Conservation (phyloP, 53 echinoderm and acorn worm genomes). For the Glandiceps talaboti region DNA sequence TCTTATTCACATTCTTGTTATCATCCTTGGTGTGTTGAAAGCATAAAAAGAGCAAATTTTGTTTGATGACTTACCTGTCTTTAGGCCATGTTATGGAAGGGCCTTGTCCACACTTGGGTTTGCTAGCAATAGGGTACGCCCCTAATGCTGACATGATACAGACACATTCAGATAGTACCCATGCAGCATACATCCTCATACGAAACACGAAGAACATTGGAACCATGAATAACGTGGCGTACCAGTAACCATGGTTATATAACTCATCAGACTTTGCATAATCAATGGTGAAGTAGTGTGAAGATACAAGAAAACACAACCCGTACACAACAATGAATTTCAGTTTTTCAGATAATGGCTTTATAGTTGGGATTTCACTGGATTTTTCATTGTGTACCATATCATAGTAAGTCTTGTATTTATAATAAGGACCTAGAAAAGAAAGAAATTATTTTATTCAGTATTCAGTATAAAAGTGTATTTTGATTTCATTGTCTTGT, state of each 20-base stretch:
- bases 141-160: slow-evolving; percentile 68
- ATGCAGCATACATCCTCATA: slow-evolving; percentile 88
- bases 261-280: slow-evolving; percentile 63
- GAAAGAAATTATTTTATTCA: too few species aligned
- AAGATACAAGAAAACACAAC: slow-evolving; percentile 41
- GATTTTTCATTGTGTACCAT: slow-evolving; percentile 52
- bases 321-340: slow-evolving; percentile 56
- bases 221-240: slow-evolving; percentile 64
- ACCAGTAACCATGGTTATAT: slow-evolving; percentile 58
- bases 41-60: too few species aligned
- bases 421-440: slow-evolving; percentile 75
- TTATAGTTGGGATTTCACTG: slow-evolving; percentile 41
- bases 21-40: too few species aligned
- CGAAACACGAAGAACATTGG: slow-evolving; percentile 77
- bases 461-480: too few species aligned
- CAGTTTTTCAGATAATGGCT: slow-evolving; percentile 36
- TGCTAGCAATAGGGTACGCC: slow-evolving; percentile 52
- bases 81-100: slow-evolving; percentile 38
- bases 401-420: slow-evolving; percentile 81
- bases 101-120: slow-evolving; percentile 75
- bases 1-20: too few species aligned
- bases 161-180: slow-evolving; percentile 87
- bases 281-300: slow-evolving; percentile 52
- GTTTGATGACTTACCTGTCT: slow-evolving; percentile 36
- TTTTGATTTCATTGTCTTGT: too few species aligned